Evolutionary conservation across 2,113 vertebrate species (phyloP).

Genomic region (Holacanthus passer): DNA sequence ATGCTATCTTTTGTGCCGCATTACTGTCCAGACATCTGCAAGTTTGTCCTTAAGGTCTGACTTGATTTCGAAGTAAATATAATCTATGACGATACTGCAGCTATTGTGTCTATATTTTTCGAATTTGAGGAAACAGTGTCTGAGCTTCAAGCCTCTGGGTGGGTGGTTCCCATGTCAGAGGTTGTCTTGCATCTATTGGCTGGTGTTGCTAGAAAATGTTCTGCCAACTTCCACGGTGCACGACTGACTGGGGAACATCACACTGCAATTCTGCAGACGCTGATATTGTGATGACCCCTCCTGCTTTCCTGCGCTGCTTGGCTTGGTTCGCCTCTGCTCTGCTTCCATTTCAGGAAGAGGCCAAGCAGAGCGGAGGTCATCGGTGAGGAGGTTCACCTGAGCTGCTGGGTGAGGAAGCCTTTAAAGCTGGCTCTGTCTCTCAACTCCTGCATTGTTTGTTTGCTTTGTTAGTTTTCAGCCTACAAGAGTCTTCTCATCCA

Average conservation of each 20-base stretch:
- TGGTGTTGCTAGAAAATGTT: not conserved
- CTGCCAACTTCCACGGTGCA: not conserved
- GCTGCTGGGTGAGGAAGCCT: not conserved
- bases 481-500: not conserved
- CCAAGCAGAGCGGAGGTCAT: not conserved
- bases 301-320: not conserved
- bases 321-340: not conserved
- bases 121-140: not conserved
- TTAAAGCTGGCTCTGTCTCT: not conserved
- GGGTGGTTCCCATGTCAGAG: not conserved
- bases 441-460: not conserved
- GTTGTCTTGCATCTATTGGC: not conserved
- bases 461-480: not conserved
- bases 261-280: no score
- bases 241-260: no score
- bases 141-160: not conserved
- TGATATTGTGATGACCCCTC: not conserved
- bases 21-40: not conserved
- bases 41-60: not conserved
- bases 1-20: not conserved
- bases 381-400: not conserved
- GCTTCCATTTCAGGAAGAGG: not conserved
- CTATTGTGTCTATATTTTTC: not conserved
- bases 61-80: not conserved
- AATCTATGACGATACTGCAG: not conserved